phyloP scores from a whole-genome alignment of 2,888 invertebrate species.

The Xanthostigma xanthostigma region DNA sequence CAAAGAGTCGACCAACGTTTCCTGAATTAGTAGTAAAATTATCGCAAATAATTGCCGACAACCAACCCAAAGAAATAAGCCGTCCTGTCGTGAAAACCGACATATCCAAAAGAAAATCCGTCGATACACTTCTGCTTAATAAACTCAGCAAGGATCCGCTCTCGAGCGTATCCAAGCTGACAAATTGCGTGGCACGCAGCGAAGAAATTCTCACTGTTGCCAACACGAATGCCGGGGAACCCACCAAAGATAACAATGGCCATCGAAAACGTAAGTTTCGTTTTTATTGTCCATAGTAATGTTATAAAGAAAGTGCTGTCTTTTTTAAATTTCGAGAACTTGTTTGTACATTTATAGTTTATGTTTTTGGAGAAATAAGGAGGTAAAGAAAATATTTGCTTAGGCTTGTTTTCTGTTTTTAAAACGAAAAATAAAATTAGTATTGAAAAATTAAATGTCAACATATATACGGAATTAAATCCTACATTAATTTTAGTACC shows the following conservation, averaged over 20 bases:
- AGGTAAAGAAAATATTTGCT: too few relatives aligned
- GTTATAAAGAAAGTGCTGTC: too few relatives aligned
- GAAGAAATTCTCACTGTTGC: constrained; percentile 29
- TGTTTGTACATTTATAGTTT: background rate
- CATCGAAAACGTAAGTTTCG: constrained; percentile 22
- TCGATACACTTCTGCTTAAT: constrained; percentile 13
- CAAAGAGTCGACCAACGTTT: constrained; percentile 77
- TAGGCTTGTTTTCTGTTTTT: too few relatives aligned
- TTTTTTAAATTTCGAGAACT: too few relatives aligned
- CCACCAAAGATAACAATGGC: constrained; percentile 9
- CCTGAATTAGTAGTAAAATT: constrained; percentile 59
- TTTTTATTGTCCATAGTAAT: too few relatives aligned
- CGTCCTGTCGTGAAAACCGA: constrained; percentile 13
- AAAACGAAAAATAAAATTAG: too few relatives aligned
- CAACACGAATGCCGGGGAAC: constrained; percentile 13
- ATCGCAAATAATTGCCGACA: constrained; percentile 36
- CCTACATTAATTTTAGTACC: too few relatives aligned
- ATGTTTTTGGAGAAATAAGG: constrained; percentile 1
- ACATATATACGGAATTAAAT: too few relatives aligned
- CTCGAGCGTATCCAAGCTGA: constrained; percentile 13
- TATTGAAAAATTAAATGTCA: too few relatives aligned
- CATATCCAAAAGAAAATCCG: constrained; percentile 16
- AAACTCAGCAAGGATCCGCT: constrained; percentile 7
- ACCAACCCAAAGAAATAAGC: constrained; percentile 14
- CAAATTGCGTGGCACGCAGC: constrained; percentile 28